These are phyloP conservation scores for Papilio dardanus DNA, from an alignment of 1,140 invertebrate genomes.

Conservation along the genomic window DNA sequence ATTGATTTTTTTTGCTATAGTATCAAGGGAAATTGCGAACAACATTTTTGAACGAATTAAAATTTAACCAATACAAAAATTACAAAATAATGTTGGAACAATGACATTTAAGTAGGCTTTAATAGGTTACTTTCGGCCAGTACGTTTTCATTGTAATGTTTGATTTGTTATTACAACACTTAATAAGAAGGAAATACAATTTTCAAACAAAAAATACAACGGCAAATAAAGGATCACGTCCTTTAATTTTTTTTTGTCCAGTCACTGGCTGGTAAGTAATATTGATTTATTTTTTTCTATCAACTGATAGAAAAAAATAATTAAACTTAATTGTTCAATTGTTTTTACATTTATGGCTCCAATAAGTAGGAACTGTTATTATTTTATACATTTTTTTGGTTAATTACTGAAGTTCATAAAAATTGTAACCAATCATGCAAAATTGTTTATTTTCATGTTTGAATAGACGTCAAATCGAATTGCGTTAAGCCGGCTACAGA, in stretches of 20 bases:
- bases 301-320: too few relatives aligned
- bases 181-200: neutral
- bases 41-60: neutral
- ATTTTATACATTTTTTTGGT: neutral
- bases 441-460: neutral
- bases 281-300: neutral
- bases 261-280: neutral
- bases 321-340: neutral
- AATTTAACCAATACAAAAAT: neutral
- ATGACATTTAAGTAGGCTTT: neutral
- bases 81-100: neutral
- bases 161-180: neutral
- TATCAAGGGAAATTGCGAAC: neutral
- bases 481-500: too few relatives aligned
- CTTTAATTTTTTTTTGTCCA: neutral
- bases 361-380: neutral
- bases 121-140: neutral
- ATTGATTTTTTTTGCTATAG: neutral
- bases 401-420: neutral
- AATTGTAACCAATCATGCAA: neutral
- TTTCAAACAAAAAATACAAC: neutral
- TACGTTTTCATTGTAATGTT: neutral
- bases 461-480: neutral
- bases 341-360: slow-evolving; percentile 2
- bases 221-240: neutral